Base-by-base conservation (phyloP, 2,888 invertebrate genomes). In the Koerneria pararmatus region DNA sequence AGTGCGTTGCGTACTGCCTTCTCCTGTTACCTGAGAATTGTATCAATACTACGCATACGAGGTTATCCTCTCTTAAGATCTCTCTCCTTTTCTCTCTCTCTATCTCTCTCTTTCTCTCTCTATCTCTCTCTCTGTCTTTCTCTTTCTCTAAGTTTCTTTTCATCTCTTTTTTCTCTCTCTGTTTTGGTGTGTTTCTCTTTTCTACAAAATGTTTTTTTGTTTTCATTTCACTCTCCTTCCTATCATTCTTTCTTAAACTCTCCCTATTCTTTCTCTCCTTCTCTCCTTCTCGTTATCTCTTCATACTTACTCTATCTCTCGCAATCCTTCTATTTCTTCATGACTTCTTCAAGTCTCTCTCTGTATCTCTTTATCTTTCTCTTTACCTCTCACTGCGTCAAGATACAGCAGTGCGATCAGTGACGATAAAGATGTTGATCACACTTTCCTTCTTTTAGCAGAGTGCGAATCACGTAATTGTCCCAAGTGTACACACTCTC, bases 101-200 rank as follows among this genome's bases (percentile, higher is more conserved):
- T 46, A 46, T 46, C 19, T 46, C 46, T 46, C 46, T n/a, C 46
- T 15, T 46, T 46, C 19, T 46, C 6, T 34, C 59, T 27, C 8
- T 1, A 32, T 27, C 22, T 27, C 22, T 46, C 8, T 5, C 48
- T 34, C 32, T 46, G 60, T 46, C 60, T 5, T 8, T 51, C 22
- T 48, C 19, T 46, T 4, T 34, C 59, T 27, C 8, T 1, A 32
- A 11, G 15, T 27, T 22, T 46, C 8, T 5, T 46, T 34, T 46
- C 48, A 49, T 46, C 60, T 5, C 8, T 51, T n/a, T 48, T 37
- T n/a, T 29, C 37, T 58, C n/a, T n/a, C 24, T 58, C 58, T 58
- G 24, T 46, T 41, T 22, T 32, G 1, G 11, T 19, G 32, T 31
- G 49, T 60, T 35, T 46, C 48, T 29, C 19, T 24, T 22, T 32